Percentiles rank a stretch among this genome's conserved stretches.
Evolutionary conservation across 2,797 vertebrate genomes (phyloP).

Genomic region (Darevskia nairensis): DNA sequence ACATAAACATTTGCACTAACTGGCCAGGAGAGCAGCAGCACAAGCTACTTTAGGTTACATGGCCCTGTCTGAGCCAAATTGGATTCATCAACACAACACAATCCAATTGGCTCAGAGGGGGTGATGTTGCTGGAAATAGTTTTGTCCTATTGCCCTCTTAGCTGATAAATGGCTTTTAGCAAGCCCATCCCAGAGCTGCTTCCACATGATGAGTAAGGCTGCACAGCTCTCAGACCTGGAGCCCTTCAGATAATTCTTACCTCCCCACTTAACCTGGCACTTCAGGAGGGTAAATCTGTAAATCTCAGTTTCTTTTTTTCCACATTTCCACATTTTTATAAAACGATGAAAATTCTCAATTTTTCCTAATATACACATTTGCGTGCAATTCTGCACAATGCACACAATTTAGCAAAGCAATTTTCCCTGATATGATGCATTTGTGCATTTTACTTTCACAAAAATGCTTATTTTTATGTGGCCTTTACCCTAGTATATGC

Average conservation of each 20-base stretch:
- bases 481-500: too few species aligned
- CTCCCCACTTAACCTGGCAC: neutral
- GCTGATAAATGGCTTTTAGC: constrained; percentile 64
- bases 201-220: constrained; percentile 37
- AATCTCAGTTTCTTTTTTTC: too few species aligned
- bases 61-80: constrained; percentile 63
- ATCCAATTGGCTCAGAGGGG: constrained; percentile 61
- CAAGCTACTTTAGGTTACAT: constrained; percentile 57
- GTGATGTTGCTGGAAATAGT: constrained; percentile 69
- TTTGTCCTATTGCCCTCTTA: constrained; percentile 62
- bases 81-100: constrained; percentile 69
- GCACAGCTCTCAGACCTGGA: constrained; percentile 7
- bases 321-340: too few species aligned
- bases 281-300: too few species aligned
- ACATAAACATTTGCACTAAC: accelerated
- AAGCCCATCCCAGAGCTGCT: constrained; percentile 51
- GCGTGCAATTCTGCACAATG: too few species aligned
- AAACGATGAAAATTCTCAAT: too few species aligned
- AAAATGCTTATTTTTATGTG: too few species aligned
- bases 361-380: too few species aligned
- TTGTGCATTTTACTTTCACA: too few species aligned
- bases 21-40: constrained; percentile 27
- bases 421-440: too few species aligned
- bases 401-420: too few species aligned
- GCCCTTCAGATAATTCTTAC: neutral